phyloP scores from a whole-genome alignment of 2,797 vertebrate species.

The Pterois miles region DNA sequence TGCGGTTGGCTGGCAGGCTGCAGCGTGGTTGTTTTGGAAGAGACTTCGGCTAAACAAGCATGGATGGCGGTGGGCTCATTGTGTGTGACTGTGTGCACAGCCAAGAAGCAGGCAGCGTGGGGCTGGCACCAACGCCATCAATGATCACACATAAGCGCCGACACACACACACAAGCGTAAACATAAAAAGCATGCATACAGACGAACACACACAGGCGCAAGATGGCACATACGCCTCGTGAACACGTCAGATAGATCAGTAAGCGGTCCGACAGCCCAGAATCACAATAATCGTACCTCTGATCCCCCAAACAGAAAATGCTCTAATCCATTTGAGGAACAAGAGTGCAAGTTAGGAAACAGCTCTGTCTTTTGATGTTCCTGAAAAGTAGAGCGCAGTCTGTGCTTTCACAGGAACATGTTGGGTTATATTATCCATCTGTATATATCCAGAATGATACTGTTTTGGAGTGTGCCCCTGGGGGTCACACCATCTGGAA shows the following conservation, averaged over 20 bases:
- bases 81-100: conserved; percentile 32
- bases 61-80: conserved; percentile 37
- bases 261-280: conserved; percentile 10
- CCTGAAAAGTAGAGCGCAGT: conserved; percentile 25
- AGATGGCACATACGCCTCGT: background rate
- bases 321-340: conserved; percentile 33
- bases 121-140: conserved; percentile 43
- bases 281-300: conserved; percentile 16
- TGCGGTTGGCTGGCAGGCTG: conserved; percentile 38
- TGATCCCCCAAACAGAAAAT: conserved; percentile 14
- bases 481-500: conserved; percentile 73
- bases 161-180: conserved; percentile 17
- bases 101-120: conserved; percentile 46
- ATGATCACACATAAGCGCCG: conserved; percentile 22
- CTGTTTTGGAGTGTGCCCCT: conserved; percentile 50
- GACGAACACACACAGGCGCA: background rate
- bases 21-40: conserved; percentile 58
- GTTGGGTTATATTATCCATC: conserved; percentile 62
- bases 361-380: conserved; percentile 24
- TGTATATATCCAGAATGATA: conserved; percentile 42
- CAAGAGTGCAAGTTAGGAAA: conserved; percentile 29
- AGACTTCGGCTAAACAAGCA: conserved; percentile 48
- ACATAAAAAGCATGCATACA: background rate
- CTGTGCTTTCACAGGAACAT: conserved; percentile 49
- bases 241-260: conserved; percentile 47